phyloP scores from a whole-genome alignment of 1,140 invertebrate genomes.

The Ectropis grisescens region DNA sequence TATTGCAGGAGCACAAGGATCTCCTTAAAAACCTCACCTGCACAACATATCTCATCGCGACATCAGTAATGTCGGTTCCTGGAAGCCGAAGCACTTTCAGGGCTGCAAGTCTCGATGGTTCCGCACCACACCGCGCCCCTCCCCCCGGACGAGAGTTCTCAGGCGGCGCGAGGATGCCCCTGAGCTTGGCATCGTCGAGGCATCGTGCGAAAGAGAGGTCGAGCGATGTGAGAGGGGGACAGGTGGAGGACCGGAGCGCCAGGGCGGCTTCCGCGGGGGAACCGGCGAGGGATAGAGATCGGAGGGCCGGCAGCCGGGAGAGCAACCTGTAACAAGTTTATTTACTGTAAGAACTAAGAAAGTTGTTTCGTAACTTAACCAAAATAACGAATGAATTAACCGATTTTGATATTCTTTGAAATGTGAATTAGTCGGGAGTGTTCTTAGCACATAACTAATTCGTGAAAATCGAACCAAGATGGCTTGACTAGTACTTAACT shows the following conservation, averaged over 20 bases:
- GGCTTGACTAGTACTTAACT: too few relatives aligned
- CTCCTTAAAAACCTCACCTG: too few relatives aligned
- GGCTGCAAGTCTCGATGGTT: conserved; percentile 84
- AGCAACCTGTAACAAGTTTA: conserved; percentile 70
- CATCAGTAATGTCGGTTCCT: conserved; percentile 91
- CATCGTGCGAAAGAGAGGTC: conserved; percentile 79
- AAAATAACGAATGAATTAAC: background rate
- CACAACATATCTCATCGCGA: conserved; percentile 77
- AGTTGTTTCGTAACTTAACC: too few relatives aligned
- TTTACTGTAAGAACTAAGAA: too few relatives aligned
- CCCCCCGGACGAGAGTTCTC: conserved; percentile 87
- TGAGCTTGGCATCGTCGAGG: conserved; percentile 84
- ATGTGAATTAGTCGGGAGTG: too few relatives aligned
- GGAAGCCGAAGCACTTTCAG: conserved; percentile 82
- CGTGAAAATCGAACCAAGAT: too few relatives aligned
- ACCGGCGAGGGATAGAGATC: conserved; percentile 84
- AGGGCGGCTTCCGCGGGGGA: conserved; percentile 84
- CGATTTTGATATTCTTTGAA: too few relatives aligned
- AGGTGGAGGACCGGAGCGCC: conserved; percentile 86
- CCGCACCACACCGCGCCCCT: conserved; percentile 86
- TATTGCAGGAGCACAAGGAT: too few relatives aligned
- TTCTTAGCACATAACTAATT: too few relatives aligned
- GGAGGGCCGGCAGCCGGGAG: conserved; percentile 84
- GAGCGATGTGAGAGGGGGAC: conserved; percentile 83
- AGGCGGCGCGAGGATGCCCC: conserved; percentile 88